These are phyloP conservation scores for Sphaerophoria rueppellii DNA, from an alignment of 2,888 invertebrate genomes.

Conservation along the genomic window DNA sequence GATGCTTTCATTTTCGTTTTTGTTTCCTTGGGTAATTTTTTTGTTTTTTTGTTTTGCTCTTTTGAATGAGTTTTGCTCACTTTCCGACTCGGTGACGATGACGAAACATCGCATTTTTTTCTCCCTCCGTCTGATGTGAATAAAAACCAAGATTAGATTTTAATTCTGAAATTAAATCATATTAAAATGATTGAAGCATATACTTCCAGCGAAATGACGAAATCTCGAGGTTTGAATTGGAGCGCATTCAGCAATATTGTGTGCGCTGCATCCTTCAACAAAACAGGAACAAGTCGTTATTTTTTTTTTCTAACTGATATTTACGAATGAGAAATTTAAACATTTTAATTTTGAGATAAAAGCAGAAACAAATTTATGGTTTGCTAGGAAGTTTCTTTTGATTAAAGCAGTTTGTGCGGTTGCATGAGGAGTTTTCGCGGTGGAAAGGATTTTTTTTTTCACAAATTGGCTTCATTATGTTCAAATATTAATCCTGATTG, in stretches of 20 bases:
- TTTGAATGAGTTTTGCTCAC: conserved; percentile 8
- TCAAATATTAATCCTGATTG: conserved; percentile 33
- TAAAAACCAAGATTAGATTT: conserved; percentile 61
- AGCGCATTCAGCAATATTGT: not conserved
- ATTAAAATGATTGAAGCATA: conserved; percentile 65
- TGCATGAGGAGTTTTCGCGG: not conserved
- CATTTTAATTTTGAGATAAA: conserved; percentile 1
- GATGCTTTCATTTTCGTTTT: conserved; percentile 68
- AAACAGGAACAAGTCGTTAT: not conserved
- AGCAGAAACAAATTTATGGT: not conserved
- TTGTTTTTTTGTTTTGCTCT: too few relatives aligned
- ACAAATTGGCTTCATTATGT: conserved; percentile 59
- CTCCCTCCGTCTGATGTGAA: conserved; percentile 31
- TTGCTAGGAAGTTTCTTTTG: conserved; percentile 4
- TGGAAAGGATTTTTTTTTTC: conserved; percentile 23
- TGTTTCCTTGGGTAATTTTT: conserved; percentile 26
- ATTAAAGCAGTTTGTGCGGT: conserved; percentile 2
- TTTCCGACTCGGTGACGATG: conserved; percentile 34
- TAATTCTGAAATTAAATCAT: conserved; percentile 68
- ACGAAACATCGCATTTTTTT: conserved; percentile 26
- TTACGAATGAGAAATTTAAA: conserved; percentile 16
- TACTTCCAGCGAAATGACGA: not conserved
- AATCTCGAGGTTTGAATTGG: not conserved
- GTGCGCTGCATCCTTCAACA: conserved; percentile 1
- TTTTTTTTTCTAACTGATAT: conserved; percentile 1